A percentile compares a stretch with the other conserved stretches of the same genome.
phyloP scores from a whole-genome alignment of 92 coral and sea anemone species.

The Siderastrea siderea region DNA sequence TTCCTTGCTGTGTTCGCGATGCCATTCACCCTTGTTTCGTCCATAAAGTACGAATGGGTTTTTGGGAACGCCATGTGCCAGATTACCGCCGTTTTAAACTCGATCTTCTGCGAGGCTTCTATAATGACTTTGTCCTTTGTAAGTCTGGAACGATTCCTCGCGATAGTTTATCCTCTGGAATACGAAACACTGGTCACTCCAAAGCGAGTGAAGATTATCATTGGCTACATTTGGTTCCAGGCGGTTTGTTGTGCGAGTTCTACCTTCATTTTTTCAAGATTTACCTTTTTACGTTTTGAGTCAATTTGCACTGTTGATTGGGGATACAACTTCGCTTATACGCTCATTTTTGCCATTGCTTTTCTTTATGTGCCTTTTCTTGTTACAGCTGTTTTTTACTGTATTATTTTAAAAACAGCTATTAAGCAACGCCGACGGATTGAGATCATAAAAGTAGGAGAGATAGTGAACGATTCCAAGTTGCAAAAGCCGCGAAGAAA shows the following conservation, averaged over 20 bases:
- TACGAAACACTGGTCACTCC: conserved; percentile 79
- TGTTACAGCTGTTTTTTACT: conserved; percentile 64
- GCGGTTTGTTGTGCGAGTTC: conserved; percentile 64
- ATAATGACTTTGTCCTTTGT: conserved; percentile 82
- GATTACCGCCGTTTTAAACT: conserved; percentile 70
- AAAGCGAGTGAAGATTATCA: conserved; percentile 43
- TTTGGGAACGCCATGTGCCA: conserved; percentile 84
- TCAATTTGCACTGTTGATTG: conserved; percentile 89
- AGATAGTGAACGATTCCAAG: conserved; percentile 36
- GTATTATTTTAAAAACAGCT: conserved; percentile 76
- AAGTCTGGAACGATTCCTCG: conserved; percentile 84
- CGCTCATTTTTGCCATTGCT: conserved; percentile 63
- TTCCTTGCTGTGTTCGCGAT: conserved; percentile 76
- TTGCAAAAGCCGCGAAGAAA: background rate
- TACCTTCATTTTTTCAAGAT: conserved; percentile 77
- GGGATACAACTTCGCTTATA: conserved; percentile 64
- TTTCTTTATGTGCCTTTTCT: conserved; percentile 75
- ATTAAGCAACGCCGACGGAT: conserved; percentile 71
- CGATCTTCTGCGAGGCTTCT: conserved; percentile 86
- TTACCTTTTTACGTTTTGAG: conserved; percentile 71
- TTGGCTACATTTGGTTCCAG: conserved; percentile 80
- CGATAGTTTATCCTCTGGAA: conserved; percentile 79
- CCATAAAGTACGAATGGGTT: conserved; percentile 77
- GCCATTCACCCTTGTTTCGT: conserved; percentile 89
- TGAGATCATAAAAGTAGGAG: conserved; percentile 76